Percentiles rank a stretch among this genome's conserved stretches.
Evolutionary conservation across 2,113 vertebrate species (phyloP).

Genomic region (Festucalex cinctus): DNA sequence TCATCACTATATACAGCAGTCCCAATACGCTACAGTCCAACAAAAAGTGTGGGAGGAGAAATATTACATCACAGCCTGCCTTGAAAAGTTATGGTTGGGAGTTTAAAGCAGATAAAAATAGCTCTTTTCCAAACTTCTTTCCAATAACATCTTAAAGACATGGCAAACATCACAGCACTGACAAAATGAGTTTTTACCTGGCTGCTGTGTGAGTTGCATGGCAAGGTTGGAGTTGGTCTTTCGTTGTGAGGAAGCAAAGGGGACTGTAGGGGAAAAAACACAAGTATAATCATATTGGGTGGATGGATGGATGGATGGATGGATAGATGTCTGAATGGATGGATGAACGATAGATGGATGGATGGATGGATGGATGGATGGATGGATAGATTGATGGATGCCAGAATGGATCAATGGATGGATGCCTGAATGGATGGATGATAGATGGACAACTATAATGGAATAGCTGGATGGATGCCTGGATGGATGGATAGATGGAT

Average conservation of each 20-base stretch:
- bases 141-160: not conserved
- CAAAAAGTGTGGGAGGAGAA: constrained; percentile 22
- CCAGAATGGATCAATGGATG: too few species aligned
- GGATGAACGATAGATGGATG: too few species aligned
- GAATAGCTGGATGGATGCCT: too few species aligned
- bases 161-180: not conserved
- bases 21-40: constrained; percentile 15
- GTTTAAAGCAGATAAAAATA: constrained; percentile 2
- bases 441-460: too few species aligned
- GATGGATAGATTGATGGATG: too few species aligned
- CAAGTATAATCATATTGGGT: not conserved
- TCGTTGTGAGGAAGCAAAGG: constrained; percentile 43
- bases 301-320: too few species aligned
- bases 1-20: constrained; percentile 34
- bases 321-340: not conserved
- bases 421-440: too few species aligned
- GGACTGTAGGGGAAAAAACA: constrained; percentile 39
- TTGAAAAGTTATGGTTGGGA: constrained; percentile 11
- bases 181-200: constrained; percentile 49
- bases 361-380: too few species aligned
- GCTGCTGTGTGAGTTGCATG: constrained; percentile 43
- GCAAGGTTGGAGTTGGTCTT: constrained; percentile 34
- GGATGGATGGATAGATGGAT: too few species aligned
- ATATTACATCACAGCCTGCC: constrained; percentile 19
- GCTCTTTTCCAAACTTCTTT: constrained; percentile 8